A percentile compares a stretch with the other conserved stretches of the same genome.
Evolutionary conservation across 2,888 invertebrate genomes (phyloP).

Genomic region (Thalpophila matura): DNA sequence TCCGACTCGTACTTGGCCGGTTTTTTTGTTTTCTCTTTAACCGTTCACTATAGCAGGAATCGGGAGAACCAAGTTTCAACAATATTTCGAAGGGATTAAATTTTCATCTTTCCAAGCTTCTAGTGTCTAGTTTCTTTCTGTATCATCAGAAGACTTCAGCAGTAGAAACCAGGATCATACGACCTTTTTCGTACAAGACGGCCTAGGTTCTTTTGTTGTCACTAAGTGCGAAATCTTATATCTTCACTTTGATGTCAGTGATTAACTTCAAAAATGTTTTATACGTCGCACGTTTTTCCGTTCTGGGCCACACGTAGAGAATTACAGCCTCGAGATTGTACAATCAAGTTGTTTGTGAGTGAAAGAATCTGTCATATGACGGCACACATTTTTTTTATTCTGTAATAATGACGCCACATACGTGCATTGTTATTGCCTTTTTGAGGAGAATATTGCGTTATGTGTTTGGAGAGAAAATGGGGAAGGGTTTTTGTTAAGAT

Average conservation of each 20-base stretch:
- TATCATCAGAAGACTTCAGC: too few species aligned
- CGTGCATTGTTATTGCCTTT: constrained; percentile 32
- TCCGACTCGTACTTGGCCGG: too few species aligned
- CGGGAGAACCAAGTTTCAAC: too few species aligned
- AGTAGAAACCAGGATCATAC: too few species aligned
- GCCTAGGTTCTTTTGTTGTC: not conserved
- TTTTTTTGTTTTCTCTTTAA: too few species aligned
- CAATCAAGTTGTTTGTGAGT: constrained; percentile 52
- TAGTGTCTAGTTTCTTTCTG: too few species aligned
- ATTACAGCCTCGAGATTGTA: constrained; percentile 33
- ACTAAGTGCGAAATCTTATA: not conserved
- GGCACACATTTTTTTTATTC: constrained; percentile 39
- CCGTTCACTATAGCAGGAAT: too few species aligned
- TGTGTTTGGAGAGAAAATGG: not conserved
- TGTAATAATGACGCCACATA: constrained; percentile 42
- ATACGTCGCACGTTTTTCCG: constrained; percentile 39
- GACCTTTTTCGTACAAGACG: not conserved
- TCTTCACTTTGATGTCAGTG: constrained; percentile 11
- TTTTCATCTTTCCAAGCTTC: too few species aligned
- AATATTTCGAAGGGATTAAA: too few species aligned
- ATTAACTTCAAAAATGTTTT: constrained; percentile 54
- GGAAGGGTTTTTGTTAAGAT: not conserved
- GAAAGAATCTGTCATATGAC: constrained; percentile 50
- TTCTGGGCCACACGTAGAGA: constrained; percentile 40
- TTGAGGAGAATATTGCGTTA: not conserved